Conservation (phyloP, 2,113 vertebrate species). For the Acrocephalus kingi region DNA sequence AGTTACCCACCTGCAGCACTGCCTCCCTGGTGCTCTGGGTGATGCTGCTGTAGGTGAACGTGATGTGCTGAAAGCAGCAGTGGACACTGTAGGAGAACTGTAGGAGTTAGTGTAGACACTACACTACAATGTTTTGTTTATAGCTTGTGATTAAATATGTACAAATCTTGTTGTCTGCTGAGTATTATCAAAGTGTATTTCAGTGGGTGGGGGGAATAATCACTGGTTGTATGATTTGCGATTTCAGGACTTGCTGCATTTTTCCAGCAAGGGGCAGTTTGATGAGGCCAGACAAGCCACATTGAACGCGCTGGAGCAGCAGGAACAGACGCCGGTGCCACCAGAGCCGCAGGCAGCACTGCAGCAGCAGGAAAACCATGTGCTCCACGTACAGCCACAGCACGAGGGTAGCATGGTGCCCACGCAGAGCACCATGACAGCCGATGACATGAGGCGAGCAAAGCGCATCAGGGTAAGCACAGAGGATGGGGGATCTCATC, state of each 20-base stretch:
- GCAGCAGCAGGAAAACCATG: slow-evolving; percentile 70
- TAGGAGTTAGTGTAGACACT: not conserved
- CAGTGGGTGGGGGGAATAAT: slow-evolving; percentile 61
- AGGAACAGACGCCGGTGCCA: slow-evolving; percentile 73
- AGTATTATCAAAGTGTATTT: not conserved
- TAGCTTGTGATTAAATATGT: not conserved
- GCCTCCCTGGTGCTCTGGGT: not conserved
- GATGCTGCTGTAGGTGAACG: not conserved
- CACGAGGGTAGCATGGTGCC: slow-evolving; percentile 71
- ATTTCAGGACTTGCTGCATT: slow-evolving; percentile 87
- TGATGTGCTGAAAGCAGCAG: not conserved
- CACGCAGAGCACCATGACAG: slow-evolving; percentile 79
- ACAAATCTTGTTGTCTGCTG: not conserved
- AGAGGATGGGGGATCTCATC: not conserved
- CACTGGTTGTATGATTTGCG: slow-evolving; percentile 47
- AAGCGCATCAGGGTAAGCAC: slow-evolving; percentile 91
- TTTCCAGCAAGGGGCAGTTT: slow-evolving; percentile 83
- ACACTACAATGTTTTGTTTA: not conserved
- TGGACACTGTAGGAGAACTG: not conserved
- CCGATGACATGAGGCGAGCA: slow-evolving; percentile 90
- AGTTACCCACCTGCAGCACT: not conserved
- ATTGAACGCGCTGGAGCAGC: slow-evolving; percentile 86
- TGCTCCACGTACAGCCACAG: slow-evolving; percentile 76
- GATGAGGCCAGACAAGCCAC: slow-evolving; percentile 76
- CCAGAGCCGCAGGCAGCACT: slow-evolving; percentile 65